Evolutionary conservation across 2,888 invertebrate species (phyloP).

Genomic region (Heliconius hortense): DNA sequence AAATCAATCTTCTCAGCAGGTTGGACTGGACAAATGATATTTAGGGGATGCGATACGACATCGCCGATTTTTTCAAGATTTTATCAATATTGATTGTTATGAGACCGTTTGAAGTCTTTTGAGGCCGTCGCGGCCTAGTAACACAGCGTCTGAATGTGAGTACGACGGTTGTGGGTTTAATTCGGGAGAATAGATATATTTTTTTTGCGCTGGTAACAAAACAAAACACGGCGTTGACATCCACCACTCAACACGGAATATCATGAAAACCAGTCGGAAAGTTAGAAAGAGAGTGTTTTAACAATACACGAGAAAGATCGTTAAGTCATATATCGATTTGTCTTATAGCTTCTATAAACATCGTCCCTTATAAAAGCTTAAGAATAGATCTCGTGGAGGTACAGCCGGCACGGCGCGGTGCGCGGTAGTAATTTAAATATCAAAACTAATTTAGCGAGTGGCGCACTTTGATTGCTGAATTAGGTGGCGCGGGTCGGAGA

Average conservation of each 20-base stretch:
- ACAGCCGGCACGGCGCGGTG: conserved; percentile 52
- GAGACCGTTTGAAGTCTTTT: too few species aligned
- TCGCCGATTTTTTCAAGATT: neutral
- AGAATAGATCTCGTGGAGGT: conserved; percentile 39
- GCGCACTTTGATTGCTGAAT: conserved; percentile 71
- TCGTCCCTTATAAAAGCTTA: conserved; percentile 33
- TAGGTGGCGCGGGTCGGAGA: conserved; percentile 51
- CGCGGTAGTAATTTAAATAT: conserved; percentile 73
- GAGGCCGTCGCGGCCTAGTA: too few species aligned
- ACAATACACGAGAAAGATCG: neutral
- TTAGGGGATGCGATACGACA: conserved; percentile 53
- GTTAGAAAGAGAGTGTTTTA: neutral
- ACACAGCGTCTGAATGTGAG: too few species aligned
- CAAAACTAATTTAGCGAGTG: conserved; percentile 77
- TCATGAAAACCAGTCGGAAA: neutral
- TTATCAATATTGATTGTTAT: neutral
- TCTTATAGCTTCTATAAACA: neutral
- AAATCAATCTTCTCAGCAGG: conserved; percentile 73
- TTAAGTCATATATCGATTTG: neutral
- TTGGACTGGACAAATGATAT: conserved; percentile 53
- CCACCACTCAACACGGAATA: neutral
- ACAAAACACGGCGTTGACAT: neutral
- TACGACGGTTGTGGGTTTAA: neutral
- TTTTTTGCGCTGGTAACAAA: neutral
- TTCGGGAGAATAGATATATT: neutral